These are phyloP conservation scores for Lophotis ruficrista DNA, from an alignment of 2,113 vertebrate species.

Conservation along the genomic window DNA sequence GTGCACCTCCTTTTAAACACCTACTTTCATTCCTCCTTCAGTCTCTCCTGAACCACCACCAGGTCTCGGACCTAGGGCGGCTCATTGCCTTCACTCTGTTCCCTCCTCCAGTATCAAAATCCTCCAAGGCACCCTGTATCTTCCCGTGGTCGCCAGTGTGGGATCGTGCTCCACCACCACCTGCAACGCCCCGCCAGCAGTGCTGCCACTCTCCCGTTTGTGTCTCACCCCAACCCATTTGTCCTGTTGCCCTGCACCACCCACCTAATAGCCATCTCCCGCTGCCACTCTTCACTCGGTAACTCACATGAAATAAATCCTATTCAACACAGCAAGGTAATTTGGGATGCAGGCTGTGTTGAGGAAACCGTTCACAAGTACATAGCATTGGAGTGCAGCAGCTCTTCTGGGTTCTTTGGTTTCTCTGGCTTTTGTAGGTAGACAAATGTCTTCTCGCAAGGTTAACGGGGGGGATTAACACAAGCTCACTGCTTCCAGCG, in stretches of 20 bases:
- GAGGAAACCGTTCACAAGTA: neutral
- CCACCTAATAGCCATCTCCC: neutral
- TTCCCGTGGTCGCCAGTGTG: rapidly evolving
- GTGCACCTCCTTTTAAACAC: neutral
- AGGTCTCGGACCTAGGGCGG: neutral
- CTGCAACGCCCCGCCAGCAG: neutral
- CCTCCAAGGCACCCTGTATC: neutral
- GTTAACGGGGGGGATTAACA: neutral
- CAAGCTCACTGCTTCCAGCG: neutral
- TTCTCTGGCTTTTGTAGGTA: neutral
- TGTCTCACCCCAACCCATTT: neutral
- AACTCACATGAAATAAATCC: neutral
- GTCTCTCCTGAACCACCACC: neutral
- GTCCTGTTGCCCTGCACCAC: neutral
- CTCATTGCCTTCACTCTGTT: neutral
- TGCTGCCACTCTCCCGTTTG: neutral
- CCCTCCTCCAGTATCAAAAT: neutral
- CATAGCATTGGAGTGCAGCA: neutral
- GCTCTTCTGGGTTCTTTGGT: neutral
- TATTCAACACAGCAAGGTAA: slow-evolving; percentile 1
- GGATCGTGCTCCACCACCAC: neutral
- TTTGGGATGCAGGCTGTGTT: neutral
- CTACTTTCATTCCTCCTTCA: neutral
- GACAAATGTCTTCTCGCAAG: neutral
- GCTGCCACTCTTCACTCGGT: neutral